These are phyloP conservation scores for Leistus spinibarbis DNA, from an alignment of 2,888 invertebrate genomes.

Conservation along the genomic window DNA sequence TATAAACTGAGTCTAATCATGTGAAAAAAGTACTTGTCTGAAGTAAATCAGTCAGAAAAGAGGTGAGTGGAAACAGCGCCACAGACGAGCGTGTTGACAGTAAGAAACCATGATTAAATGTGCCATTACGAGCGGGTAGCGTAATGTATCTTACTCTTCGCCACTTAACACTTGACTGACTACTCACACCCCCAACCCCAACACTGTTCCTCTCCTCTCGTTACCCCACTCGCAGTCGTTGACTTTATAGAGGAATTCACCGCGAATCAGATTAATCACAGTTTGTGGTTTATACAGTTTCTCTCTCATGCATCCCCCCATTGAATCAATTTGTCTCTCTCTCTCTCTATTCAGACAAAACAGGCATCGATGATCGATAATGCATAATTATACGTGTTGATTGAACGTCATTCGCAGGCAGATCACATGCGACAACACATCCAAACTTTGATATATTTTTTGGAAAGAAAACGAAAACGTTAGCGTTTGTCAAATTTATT, in stretches of 20 bases:
- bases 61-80: not conserved
- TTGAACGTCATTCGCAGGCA: not conserved
- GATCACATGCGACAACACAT: not conserved
- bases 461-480: not conserved
- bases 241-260: conserved; percentile 1
- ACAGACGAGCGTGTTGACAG: conserved; percentile 22
- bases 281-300: not conserved
- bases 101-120: conserved; percentile 37
- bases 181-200: conserved; percentile 21
- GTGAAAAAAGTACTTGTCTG: not conserved
- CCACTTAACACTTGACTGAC: conserved; percentile 39
- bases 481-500: not conserved
- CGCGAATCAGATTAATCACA: conserved; percentile 34
- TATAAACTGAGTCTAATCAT: not conserved
- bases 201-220: conserved; percentile 11
- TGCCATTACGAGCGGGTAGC: conserved; percentile 30
- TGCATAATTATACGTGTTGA: not conserved
- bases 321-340: not conserved
- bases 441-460: not conserved
- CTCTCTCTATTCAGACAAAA: not conserved
- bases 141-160: conserved; percentile 37
- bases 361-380: not conserved
- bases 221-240: not conserved
- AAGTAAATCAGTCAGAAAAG: not conserved
- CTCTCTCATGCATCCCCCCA: not conserved